These are phyloP conservation scores for Sphaerophoria rueppellii DNA, from an alignment of 2,888 invertebrate species.

Conservation along the genomic window DNA sequence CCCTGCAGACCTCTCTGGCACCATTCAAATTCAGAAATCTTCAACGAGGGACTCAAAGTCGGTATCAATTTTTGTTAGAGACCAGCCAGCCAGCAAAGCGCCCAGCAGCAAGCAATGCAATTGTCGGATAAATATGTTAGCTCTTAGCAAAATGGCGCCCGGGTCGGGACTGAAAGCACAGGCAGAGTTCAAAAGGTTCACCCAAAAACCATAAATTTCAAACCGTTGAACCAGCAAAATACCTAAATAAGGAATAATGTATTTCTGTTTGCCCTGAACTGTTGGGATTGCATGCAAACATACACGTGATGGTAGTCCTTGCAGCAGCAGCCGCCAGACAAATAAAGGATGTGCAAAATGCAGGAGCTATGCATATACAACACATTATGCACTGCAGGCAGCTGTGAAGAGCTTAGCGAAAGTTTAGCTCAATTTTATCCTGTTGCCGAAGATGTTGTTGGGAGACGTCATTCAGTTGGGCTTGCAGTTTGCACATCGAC, in stretches of 20 bases:
- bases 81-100: constrained; percentile 27
- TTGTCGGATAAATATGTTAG: constrained; percentile 69
- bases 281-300: constrained; percentile 9
- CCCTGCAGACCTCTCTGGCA: background rate
- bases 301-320: constrained; percentile 9
- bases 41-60: constrained; percentile 11
- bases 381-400: constrained; percentile 6
- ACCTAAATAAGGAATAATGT: constrained; percentile 72
- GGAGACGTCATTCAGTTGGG: constrained; percentile 19
- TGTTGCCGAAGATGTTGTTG: constrained; percentile 49
- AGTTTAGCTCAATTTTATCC: constrained; percentile 61
- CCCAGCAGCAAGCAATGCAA: constrained; percentile 48
- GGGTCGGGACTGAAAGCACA: background rate
- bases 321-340: background rate
- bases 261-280: constrained; percentile 61
- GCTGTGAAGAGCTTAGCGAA: constrained; percentile 61
- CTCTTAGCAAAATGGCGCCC: constrained; percentile 36
- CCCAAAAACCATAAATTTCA: constrained; percentile 62
- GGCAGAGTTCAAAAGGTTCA: constrained; percentile 11
- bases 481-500: background rate
- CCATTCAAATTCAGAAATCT: background rate
- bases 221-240: constrained; percentile 71
- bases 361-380: no score
- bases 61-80: constrained; percentile 63
- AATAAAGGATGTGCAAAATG: background rate